phyloP scores from a whole-genome alignment of 1,140 invertebrate genomes.

The Liolophura sinensis region DNA sequence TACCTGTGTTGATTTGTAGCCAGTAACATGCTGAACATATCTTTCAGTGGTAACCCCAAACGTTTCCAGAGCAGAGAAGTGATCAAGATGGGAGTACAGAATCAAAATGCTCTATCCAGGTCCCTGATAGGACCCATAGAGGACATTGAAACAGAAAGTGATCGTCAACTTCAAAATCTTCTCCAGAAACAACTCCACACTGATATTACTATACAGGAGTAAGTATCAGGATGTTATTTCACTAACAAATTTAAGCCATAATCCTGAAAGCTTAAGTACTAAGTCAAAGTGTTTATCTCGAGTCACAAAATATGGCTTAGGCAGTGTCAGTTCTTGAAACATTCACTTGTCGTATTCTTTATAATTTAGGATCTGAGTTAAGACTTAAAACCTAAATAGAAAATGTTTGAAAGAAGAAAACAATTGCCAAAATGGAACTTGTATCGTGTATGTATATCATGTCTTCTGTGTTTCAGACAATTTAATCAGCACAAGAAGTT shows the following conservation, averaged over 20 bases:
- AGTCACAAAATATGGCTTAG: no score
- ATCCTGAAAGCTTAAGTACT: no score
- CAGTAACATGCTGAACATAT: not conserved
- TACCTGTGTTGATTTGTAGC: no score
- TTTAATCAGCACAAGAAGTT: constrained; percentile 33
- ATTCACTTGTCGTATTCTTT: no score
- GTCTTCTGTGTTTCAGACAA: constrained; percentile 24
- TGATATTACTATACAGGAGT: constrained; percentile 37
- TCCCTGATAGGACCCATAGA: constrained; percentile 28
- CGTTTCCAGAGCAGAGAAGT: constrained; percentile 36
- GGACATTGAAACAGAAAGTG: constrained; percentile 45
- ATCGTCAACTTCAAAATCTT: constrained; percentile 37
- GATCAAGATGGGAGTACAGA: constrained; percentile 28
- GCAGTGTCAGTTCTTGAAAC: no score
- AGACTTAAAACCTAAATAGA: no score
- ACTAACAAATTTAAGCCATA: no score
- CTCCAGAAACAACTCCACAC: constrained; percentile 43
- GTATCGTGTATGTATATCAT: not conserved
- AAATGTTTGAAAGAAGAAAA: no score
- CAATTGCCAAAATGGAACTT: no score
- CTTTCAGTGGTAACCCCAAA: constrained; percentile 43
- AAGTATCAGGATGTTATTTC: constrained; percentile 15
- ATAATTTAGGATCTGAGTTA: no score
- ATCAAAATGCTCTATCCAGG: not conserved
- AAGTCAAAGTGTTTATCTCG: no score